Base-by-base conservation (phyloP, 2,797 vertebrate genomes). In the Melanotaenia boesemani region DNA sequence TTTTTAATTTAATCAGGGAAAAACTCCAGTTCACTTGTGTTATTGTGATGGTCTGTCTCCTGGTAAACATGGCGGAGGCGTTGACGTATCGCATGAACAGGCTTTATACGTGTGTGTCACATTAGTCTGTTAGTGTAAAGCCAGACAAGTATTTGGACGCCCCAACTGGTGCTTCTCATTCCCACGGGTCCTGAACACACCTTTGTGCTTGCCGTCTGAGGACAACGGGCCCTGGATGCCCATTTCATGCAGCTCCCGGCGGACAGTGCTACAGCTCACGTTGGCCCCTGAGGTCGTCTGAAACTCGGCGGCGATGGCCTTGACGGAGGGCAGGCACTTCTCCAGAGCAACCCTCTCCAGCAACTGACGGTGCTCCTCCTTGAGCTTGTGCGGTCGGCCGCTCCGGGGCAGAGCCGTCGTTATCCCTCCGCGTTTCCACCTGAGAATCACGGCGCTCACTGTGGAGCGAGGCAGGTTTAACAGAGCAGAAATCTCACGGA, bases 351-450 rank as follows among this genome's bases (percentile, higher is more conserved):
- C 62, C 24, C 55, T 63, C 80, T 89, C 80, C 84, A 88, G 79
- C 54, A 85, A 63, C 36, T 83, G 82, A 0, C 82, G 80, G 77
- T 87, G 70, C 73, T 71, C 68, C 65, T 91, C 88, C 2, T 75
- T 81, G 12, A 90, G 88, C 79, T 84, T 88, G 77, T 88, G 86
- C 7, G 88, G 88, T 1, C 86, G 87, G 50, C 88, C 85, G 64
- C 88, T 81, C 7, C 86, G 84, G 41, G 89, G 89, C 69, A 90
- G 52, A 56, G 85, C 79, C 61, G 86, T 86, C 2, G 86, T 90
- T 41, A 82, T 77, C 6, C 88, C 86, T 22, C 63, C 82, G 1
- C 82, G 85, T 30, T 86, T 90, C 90, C 88, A 90, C 72, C 72
- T 84, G 0, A 87, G 2, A 2, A 90, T 88, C 13, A 89, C 83